Base-by-base conservation (phyloP, 2,113 vertebrate genomes). In the Chloropsis cyanopogon region DNA sequence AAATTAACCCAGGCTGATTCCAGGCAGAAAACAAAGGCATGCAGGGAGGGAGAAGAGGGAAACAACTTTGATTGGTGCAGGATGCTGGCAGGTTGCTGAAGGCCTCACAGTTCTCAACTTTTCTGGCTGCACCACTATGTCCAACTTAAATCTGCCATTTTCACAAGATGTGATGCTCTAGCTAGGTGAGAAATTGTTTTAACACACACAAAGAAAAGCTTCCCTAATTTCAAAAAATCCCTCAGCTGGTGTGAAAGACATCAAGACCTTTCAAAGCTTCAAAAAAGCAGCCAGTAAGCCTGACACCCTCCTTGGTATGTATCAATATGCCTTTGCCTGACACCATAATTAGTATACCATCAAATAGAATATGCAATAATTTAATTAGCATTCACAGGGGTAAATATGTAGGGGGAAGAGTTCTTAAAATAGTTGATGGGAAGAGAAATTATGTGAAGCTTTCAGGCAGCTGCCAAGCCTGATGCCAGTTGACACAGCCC, bases 361-460 rank as follows among this genome's bases (percentile, higher is more conserved):
- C 76, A 79, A 91, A 60, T 61, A 42, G 86, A 87, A 84, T 68
- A 64, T 52, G 65, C 52, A 72, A 31, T 92, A 88, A 94, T 85
- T 91, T 69, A 91, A 85, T 96, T 90, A 93, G 88, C 29, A 70
- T 85, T 95, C 85, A 53, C n/a, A 12, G 49, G 72, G 53, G 73
- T 72, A 72, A 87, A 57, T 73, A 46, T 9, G 41, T 57, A 37
- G 76, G 68, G 59, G n/a, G 90, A 87, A 79, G 20, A 33, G 31
- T 61, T 93, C 87, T 93, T 87, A 80, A 91, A 90, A 76, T 85
- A 91, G 69, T 39, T 83, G 53, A 33, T 66, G 44, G 42, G 23
- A 76, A 66, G 35, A 81, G 26, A 59, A 93, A 63, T 83, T 12
- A 44, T 14, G 25, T 54, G 82, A 47, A 42, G 12, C n/a, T 86